These are phyloP conservation scores for Plectrocnemia conspersa DNA, from an alignment of 1,140 invertebrate genomes.

Conservation along the genomic window DNA sequence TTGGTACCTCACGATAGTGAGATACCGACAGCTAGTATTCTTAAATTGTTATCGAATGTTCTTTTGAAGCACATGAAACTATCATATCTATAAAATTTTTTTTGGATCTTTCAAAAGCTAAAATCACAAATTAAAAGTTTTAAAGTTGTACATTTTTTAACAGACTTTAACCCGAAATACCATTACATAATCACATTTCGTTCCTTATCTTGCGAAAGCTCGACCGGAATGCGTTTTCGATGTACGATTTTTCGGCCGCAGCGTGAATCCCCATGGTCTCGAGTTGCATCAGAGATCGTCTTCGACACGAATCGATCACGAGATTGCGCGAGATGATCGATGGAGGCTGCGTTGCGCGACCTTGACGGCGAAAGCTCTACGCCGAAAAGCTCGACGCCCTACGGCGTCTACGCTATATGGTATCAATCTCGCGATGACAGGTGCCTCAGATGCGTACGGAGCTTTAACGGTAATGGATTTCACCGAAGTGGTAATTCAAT, in stretches of 20 bases:
- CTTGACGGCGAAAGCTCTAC: conserved; percentile 1
- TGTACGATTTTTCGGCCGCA: background rate
- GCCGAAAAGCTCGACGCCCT: background rate
- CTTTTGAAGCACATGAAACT: background rate
- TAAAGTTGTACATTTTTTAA: too few relatives aligned
- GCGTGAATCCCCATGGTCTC: background rate
- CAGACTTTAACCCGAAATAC: too few relatives aligned
- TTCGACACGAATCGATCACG: conserved; percentile 1
- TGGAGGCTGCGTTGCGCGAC: background rate
- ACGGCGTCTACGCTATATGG: background rate
- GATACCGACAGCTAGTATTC: too few relatives aligned
- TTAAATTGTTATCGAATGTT: too few relatives aligned
- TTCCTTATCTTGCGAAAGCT: too few relatives aligned
- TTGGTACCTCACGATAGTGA: too few relatives aligned
- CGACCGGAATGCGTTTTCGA: too few relatives aligned
- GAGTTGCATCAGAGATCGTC: background rate
- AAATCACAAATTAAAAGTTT: too few relatives aligned
- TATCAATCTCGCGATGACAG: background rate
- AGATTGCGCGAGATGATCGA: background rate
- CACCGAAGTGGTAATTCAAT: too few relatives aligned
- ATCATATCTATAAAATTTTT: background rate
- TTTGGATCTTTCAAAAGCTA: background rate
- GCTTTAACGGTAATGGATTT: background rate
- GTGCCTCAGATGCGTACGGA: background rate
- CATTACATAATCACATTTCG: too few relatives aligned